phyloP scores from a whole-genome alignment of 1,140 invertebrate genomes.

The Camponotus vicinus region DNA sequence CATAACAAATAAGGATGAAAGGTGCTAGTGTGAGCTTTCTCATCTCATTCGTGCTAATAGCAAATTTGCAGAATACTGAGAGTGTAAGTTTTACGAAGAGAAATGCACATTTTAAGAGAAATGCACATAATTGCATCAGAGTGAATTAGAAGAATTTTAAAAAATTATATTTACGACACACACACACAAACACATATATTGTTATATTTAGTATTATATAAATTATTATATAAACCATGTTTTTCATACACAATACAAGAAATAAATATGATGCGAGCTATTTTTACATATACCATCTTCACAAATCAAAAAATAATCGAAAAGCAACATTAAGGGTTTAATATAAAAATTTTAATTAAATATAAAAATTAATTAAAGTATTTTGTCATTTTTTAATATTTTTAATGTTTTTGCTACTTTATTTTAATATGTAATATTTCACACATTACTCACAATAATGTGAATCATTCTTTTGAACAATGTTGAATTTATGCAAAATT shows the following conservation, averaged over 20 bases:
- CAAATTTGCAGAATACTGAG: constrained; percentile 37
- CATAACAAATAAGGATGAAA: constrained; percentile 3
- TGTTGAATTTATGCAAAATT: background rate
- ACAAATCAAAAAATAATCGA: background rate
- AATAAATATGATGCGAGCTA: too few relatives aligned
- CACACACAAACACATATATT: background rate
- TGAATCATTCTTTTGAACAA: background rate
- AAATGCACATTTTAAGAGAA: background rate
- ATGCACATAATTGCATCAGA: background rate
- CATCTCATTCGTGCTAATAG: constrained; percentile 4
- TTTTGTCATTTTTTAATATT: background rate
- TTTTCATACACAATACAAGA: too few relatives aligned
- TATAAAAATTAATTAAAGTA: background rate
- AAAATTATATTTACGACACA: background rate
- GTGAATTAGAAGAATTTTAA: background rate
- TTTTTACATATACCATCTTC: background rate
- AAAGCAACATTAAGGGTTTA: background rate
- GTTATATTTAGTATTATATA: background rate
- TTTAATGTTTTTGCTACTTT: background rate
- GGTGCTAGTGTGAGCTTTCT: constrained; percentile 17
- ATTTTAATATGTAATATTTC: background rate
- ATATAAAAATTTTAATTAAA: background rate
- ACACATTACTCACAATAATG: background rate
- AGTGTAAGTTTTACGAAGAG: constrained; percentile 63
- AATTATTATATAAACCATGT: background rate